These are phyloP conservation scores for Panthera leo DNA, from an alignment of 2,113 vertebrate species.

Conservation along the genomic window DNA sequence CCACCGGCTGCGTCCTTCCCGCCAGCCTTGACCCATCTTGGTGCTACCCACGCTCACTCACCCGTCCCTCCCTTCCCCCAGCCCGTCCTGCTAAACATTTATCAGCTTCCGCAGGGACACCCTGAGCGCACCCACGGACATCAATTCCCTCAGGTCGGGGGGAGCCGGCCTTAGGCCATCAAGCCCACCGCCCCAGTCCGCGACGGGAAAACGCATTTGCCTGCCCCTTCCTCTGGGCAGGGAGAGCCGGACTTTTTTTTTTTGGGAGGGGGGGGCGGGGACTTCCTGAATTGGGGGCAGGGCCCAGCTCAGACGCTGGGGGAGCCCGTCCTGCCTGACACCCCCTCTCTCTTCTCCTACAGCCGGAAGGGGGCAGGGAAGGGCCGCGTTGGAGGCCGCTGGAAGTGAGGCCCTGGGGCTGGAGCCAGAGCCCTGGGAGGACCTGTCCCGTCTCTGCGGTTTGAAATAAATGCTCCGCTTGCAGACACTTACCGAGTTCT, in stretches of 20 bases:
- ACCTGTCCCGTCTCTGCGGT: fast-evolving
- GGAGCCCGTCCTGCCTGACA: background rate
- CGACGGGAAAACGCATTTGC: background rate
- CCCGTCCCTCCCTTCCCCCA: background rate
- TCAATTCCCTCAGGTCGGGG: fast-evolving
- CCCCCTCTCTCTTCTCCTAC: background rate
- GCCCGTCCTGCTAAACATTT: background rate
- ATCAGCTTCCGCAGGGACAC: fast-evolving
- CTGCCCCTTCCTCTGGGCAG: background rate
- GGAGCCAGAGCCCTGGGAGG: background rate
- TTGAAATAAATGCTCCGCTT: slow-evolving; percentile 55
- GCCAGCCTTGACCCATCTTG: too few species aligned
- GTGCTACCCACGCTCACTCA: fast-evolving
- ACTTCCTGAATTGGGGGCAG: background rate
- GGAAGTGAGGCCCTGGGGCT: slow-evolving; percentile 74
- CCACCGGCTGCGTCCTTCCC: too few species aligned
- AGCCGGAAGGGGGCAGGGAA: slow-evolving; percentile 85
- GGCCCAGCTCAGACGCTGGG: background rate
- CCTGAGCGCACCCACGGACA: background rate
- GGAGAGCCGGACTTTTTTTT: too few species aligned
- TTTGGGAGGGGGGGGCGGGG: fast-evolving
- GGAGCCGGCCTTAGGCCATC: background rate
- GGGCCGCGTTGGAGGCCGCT: slow-evolving; percentile 83
- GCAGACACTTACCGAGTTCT: background rate
- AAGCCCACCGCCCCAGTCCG: background rate